Evolutionary conservation across 2,113 vertebrate species (phyloP).

Genomic region (Emydura subglobosa): DNA sequence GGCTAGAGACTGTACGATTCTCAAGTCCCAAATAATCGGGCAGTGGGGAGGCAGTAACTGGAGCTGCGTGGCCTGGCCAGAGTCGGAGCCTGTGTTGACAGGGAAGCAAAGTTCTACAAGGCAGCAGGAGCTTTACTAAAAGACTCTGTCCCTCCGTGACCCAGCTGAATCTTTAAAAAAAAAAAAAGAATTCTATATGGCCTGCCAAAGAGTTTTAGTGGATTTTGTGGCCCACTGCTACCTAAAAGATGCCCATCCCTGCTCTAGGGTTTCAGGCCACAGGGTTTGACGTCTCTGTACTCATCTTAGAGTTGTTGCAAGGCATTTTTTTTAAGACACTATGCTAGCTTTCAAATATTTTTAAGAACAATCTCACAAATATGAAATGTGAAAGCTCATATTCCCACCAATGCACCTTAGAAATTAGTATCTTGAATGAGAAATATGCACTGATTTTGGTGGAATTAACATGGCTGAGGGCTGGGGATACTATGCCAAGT

Average conservation of each 20-base stretch:
- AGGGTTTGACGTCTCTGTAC: neutral
- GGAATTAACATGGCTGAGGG: neutral
- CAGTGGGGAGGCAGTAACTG: neutral
- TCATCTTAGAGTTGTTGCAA: neutral
- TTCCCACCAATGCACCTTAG: neutral
- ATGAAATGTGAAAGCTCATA: neutral
- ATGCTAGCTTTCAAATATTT: conserved; percentile 9
- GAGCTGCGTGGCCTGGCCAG: neutral
- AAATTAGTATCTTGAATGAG: neutral
- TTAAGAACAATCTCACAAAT: neutral
- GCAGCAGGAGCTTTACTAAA: neutral
- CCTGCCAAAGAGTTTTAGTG: neutral
- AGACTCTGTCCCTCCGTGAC: neutral
- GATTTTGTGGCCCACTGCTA: neutral
- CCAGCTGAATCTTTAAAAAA: neutral
- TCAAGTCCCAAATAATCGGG: too few relatives aligned
- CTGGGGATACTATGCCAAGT: neutral
- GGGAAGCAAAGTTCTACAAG: neutral
- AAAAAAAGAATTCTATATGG: neutral
- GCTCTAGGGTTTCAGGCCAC: neutral
- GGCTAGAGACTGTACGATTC: neutral
- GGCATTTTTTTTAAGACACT: neutral
- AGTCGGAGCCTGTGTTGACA: neutral
- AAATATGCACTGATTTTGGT: neutral
- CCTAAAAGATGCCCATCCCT: neutral